Base-by-base conservation (phyloP, 2,113 vertebrate genomes). In the Forbesichthys agassizii region DNA sequence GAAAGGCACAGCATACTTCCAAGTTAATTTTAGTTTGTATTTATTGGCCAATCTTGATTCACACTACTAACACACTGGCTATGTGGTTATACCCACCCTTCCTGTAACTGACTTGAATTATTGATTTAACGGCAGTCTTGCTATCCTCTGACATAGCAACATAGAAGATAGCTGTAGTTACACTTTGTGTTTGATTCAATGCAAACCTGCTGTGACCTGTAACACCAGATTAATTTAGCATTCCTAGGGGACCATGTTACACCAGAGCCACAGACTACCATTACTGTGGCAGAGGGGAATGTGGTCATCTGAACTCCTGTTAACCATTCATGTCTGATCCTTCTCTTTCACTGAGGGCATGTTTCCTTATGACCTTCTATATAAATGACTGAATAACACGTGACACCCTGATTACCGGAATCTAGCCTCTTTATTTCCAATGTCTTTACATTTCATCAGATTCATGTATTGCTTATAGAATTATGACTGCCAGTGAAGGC, bases 151-250 rank as follows among this genome's bases (percentile, higher is more conserved):
- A 86, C 77, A 70, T 78, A 78, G 69, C 85, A 48, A 76, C 63
- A 74, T 75, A 80, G 62, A 69, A 74, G 78, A 78, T 83, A 70
- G 73, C 81, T 87, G 58, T 27, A 47, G 57, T 64, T 65, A 20
- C 67, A 63, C 74, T 85, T 80, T 74, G 71, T 3, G 18, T 62
- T 79, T 70, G 66, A 74, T 85, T 74, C 74, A 82, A 89, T 86
- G 48, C 77, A 87, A 90, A 89, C 86, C 90, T 86, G 75, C 84
- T 89, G 90, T 90, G 82, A 86, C 77, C 84, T 73, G 0, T n/a
- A 76, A 87, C 86, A 80, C 64, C 56, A 74, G 61, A 52, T 75
- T 78, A 83, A 64, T 68, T 52, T 54, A 74, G 71, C 79, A 58
- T 68, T 74, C 56, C 61, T 27, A 6, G 56, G 61, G n/a, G 54